Evolutionary conservation across 2,888 invertebrate genomes (phyloP), one percentile per base, ranked within the genome.

Genomic region (Machimus atricapillus): DNA sequence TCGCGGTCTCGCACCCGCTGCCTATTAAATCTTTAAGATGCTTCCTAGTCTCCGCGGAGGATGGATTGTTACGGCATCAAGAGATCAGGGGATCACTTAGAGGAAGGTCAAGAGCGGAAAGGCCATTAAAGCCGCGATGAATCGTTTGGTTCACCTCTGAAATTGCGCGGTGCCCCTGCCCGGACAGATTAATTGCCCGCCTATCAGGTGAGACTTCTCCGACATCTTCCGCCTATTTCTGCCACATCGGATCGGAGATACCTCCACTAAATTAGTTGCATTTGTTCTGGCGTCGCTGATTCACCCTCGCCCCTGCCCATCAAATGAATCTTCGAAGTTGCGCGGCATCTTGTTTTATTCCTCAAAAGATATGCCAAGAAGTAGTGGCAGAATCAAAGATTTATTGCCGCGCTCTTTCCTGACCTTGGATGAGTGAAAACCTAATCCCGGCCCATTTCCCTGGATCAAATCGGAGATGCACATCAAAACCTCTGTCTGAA

Each of bases 241-340:
- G 46, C 43, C 43, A 78, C 43, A 8, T 52, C n/a, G 19, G 56
- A 37, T 82, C 31, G 58, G 34, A 34, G 56, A 19, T 37, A n/a
- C 66, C 19, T 12, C 66, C 40, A 14, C 82, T 83, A 83, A 83
- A 83, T 83, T 83, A 83, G 56, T 37, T 66, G 66, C 82, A 83
- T 83, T 83, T 66, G 82, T 83, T 83, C 82, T 83, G 82, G 82
- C 58, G 27, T 27, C 82, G 37, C 34, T 16, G 31, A 52, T 37
- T 66, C 66, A 31, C 23, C 37, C 23, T 46, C 56, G 19, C 6
- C 16, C 9, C 37, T 40, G 14, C 66, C 37, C 27, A 14, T 12
- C 37, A 19, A 19, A 34, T 83, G 19, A 34, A 31, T 19, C 14
- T 82, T n/a, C 16, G 9, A 40, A 40, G 34, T 34, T 8, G 12